Evolutionary conservation across 2,113 vertebrate genomes (phyloP).

Genomic region (Tamias sibiricus): DNA sequence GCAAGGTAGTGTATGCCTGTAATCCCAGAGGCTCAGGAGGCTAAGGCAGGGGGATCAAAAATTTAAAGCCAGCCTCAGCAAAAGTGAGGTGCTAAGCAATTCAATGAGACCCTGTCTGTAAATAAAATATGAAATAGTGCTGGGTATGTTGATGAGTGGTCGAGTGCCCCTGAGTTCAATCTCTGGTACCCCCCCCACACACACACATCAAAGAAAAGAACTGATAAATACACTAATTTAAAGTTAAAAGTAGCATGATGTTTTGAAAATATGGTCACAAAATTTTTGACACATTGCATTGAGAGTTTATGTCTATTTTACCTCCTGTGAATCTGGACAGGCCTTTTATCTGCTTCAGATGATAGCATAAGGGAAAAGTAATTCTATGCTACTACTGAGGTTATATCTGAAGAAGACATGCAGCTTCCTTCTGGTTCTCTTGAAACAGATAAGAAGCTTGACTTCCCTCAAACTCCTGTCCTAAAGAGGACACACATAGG

Average conservation of each 20-base stretch:
- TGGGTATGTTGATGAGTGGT: too few relatives aligned
- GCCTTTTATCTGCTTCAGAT: neutral
- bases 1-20: too few relatives aligned
- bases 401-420: neutral
- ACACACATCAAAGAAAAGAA: neutral
- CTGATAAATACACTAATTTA: neutral
- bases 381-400: neutral
- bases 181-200: too few relatives aligned
- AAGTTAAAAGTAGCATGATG: neutral
- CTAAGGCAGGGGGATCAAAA: too few relatives aligned
- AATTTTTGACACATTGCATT: neutral
- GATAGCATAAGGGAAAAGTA: neutral
- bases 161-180: too few relatives aligned
- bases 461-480: neutral
- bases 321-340: neutral
- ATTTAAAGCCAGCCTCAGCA: too few relatives aligned
- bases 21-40: too few relatives aligned
- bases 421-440: neutral
- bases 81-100: too few relatives aligned
- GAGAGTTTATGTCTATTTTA: neutral
- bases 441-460: neutral
- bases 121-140: too few relatives aligned
- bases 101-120: too few relatives aligned
- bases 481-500: neutral
- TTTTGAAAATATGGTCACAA: neutral